Base-by-base conservation (phyloP, 2,797 vertebrate genomes). In the Pogonophryne albipinna region DNA sequence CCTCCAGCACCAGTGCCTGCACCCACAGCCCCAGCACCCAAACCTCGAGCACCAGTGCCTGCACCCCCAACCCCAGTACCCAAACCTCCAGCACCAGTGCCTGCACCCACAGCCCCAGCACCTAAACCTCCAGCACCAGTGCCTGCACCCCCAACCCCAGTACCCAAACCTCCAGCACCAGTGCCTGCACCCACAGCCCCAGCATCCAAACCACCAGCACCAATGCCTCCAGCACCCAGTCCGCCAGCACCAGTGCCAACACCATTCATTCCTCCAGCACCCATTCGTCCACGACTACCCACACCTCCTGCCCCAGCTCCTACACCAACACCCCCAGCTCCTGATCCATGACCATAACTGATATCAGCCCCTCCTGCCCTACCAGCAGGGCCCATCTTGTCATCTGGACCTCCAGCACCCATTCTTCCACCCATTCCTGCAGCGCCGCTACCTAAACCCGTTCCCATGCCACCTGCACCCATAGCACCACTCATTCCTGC, bases 351-450 rank as follows among this genome's bases (percentile, higher is more conserved):
- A 67, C 66, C 47, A 15, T 51, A 72, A 55, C 47, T 31, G 2
- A 76, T 11, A 20, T 71, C 72, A 34, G 23, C 41, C n/a, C 55
- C 76, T 56, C 65, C 83, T 71, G 69, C 55, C 41, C 46, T 64
- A 55, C 64, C 80, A 59, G 46, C 13, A 49, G 56, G 61, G 67
- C 71, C 64, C 17, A 10, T 81, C 47, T 14, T 66, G 44, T 70
- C 62, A 52, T 31, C 55, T 0, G 17, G 62, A 68, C 66, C 74
- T 44, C 79, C 63, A 66, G 80, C 63, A 59, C 61, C 74, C 47
- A 78, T 80, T 75, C 76, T 75, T 55, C 79, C 79, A 63, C 64
- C 78, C n/a, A 77, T 45, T 56, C 74, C 69, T 53, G 77, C 65
- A 65, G 34, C 34, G 41, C 53, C 46, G 55, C 70, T 84, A 23